Base-by-base conservation (phyloP, 1,140 invertebrate genomes). In the Aphelenchoides avenae region DNA sequence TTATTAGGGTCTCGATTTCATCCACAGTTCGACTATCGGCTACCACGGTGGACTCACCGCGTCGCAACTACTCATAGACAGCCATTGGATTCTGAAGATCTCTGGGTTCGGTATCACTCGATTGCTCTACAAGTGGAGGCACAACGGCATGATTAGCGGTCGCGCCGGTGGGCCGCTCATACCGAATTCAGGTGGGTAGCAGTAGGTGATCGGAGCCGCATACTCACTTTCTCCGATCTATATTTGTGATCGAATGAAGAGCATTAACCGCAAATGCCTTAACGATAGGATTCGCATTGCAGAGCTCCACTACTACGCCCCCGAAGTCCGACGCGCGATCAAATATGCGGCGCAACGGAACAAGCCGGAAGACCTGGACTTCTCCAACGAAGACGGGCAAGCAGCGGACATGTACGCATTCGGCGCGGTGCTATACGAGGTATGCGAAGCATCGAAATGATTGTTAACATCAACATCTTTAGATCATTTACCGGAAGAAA, bases 291-390 rank as follows among this genome's bases (percentile, higher is more conserved):
- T 36, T 36, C 13, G 18, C 13, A 36, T 36, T 68, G n/a, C 15
- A 69, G 68, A 68, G 59, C 31, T 68, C 2, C 62, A 71, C 44
- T 68, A 68, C 51, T 68, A 71, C 44, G 68, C 65, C 2, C 65
- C 65, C 5, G 68, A 68, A 61, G 20, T 71, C 37, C 18, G 64
- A 24, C 11, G 31, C 29, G 47, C 65, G 15, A 68, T 66, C 30
- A 56, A 42, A 33, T 53, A 33, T 18, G 54, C 63, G 4, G 37
- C 61, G 22, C 52, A 57, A 29, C 22, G 49, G 26, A 68, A 68
- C 56, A 70, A 66, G 43, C 52, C 51, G 9, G 61, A 66, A 46
- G 68, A 71, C 31, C 41, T 68, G 40, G 67, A 68, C 33, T 71
- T 68, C 22, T 36, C 56, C 3, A 71, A 50, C 26, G 24, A 63